Evolutionary conservation across 2,888 invertebrate genomes (phyloP).

Genomic region (Hydraecia micacea): DNA sequence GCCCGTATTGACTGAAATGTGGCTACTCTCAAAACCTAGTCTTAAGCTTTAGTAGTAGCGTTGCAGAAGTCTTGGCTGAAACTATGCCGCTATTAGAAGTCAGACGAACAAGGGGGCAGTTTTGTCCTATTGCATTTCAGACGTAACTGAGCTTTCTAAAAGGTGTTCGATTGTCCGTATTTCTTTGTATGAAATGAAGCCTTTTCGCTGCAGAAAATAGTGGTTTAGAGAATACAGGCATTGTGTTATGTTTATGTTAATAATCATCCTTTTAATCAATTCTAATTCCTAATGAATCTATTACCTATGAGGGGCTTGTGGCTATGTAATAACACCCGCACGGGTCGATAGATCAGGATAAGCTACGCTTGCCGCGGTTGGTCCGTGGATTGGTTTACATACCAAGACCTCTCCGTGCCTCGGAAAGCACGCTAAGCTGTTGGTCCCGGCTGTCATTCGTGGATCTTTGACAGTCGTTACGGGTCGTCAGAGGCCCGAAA

Average conservation of each 20-base stretch:
- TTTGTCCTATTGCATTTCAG: slow-evolving; percentile 3
- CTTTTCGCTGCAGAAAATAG: not conserved
- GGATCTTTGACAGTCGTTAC: no score
- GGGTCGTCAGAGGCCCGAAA: no score
- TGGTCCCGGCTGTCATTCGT: no score
- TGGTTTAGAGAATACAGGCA: no score
- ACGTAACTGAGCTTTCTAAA: not conserved
- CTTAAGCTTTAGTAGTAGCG: slow-evolving; percentile 8
- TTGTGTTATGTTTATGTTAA: not conserved
- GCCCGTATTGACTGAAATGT: slow-evolving; percentile 11
- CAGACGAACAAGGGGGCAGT: not conserved
- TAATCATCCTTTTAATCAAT: not conserved
- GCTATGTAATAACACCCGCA: no score
- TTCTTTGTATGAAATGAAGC: not conserved
- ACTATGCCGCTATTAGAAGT: slow-evolving; percentile 28
- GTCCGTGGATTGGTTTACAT: no score
- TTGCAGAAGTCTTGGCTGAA: not conserved
- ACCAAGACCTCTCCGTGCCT: no score
- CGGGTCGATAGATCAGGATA: no score
- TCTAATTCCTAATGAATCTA: not conserved
- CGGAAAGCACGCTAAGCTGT: no score
- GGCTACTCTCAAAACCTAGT: not conserved
- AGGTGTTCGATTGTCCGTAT: not conserved
- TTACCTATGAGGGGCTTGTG: no score
- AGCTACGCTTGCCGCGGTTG: no score